Percentiles rank a stretch among this genome's conserved stretches.
Evolutionary conservation across 2,888 invertebrate genomes (phyloP).

Genomic region (Lithophane socia): DNA sequence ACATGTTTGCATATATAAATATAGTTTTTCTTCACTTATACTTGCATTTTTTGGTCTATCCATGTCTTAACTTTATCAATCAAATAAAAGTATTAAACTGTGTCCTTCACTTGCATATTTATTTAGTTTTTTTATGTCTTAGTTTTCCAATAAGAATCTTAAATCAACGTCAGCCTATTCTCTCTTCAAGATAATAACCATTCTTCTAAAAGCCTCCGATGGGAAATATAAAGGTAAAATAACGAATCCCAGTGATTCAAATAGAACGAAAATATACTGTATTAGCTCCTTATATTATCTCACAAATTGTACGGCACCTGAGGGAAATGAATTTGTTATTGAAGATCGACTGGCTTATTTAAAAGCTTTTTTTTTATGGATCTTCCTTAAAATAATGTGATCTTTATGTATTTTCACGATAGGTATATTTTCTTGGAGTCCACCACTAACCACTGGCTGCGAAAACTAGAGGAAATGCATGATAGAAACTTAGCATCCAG

Average conservation of each 20-base stretch:
- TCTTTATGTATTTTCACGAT: background rate
- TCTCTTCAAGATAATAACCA: conserved; percentile 18
- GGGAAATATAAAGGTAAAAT: conserved; percentile 41
- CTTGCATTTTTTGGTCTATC: too few relatives aligned
- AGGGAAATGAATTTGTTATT: conserved; percentile 44
- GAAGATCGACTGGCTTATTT: conserved; percentile 10
- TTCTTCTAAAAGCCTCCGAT: conserved; percentile 35
- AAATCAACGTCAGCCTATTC: conserved; percentile 15
- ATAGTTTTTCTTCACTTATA: too few relatives aligned
- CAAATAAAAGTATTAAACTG: background rate
- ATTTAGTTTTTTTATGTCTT: too few relatives aligned
- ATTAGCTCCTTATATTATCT: conserved; percentile 28
- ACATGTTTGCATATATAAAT: too few relatives aligned
- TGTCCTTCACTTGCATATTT: too few relatives aligned
- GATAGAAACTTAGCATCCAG: too few relatives aligned
- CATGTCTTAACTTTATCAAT: background rate
- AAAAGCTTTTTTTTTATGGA: background rate
- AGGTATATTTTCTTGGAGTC: too few relatives aligned
- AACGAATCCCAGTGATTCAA: conserved; percentile 27
- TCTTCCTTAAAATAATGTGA: background rate
- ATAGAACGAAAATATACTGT: conserved; percentile 27
- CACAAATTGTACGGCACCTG: conserved; percentile 38
- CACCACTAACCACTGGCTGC: too few relatives aligned
- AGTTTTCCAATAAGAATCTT: conserved; percentile 4
- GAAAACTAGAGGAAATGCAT: too few relatives aligned